A percentile compares a stretch with the other conserved stretches of the same genome.
These are phyloP conservation scores for Invenusta paracnida DNA, from an alignment of 2,888 invertebrate genomes.

Conservation along the genomic window DNA sequence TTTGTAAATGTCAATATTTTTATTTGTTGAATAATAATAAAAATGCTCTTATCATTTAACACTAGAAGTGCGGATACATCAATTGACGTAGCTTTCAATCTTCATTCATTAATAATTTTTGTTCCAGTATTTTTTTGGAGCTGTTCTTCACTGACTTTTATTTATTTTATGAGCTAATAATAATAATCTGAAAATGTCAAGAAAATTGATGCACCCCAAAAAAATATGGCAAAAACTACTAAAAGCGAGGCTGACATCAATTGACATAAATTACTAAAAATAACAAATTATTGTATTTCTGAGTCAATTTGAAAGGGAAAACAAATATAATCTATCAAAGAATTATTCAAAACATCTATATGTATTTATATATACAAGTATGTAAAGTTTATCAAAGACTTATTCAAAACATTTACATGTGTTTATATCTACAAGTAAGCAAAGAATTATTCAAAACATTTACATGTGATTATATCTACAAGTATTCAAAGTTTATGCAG, in stretches of 20 bases:
- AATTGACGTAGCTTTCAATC: neutral
- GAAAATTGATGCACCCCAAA: slow-evolving; percentile 2
- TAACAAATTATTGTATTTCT: neutral
- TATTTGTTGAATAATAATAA: no score
- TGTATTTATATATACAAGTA: neutral
- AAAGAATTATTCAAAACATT: neutral
- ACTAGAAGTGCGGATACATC: no score
- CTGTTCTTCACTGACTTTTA: slow-evolving; percentile 29
- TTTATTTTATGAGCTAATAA: slow-evolving; percentile 25
- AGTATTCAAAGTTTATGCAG: neutral
- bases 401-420: neutral
- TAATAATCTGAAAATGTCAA: slow-evolving; percentile 18
- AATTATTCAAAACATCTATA: slow-evolving; percentile 10
- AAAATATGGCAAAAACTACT: slow-evolving; percentile 25
- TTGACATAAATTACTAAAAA: slow-evolving; percentile 31
- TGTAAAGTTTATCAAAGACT: neutral
- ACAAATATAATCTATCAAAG: slow-evolving; percentile 3
- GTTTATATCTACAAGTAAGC: neutral
- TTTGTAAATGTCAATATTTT: no score
- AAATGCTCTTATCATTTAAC: no score
- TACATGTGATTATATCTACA: neutral
- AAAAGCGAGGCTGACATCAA: slow-evolving; percentile 11
- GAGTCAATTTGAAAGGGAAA: neutral
- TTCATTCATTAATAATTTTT: slow-evolving; percentile 19
- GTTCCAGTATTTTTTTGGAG: slow-evolving; percentile 11